These are phyloP conservation scores for Cervus canadensis DNA, from an alignment of 2,113 vertebrate genomes.

Conservation along the genomic window DNA sequence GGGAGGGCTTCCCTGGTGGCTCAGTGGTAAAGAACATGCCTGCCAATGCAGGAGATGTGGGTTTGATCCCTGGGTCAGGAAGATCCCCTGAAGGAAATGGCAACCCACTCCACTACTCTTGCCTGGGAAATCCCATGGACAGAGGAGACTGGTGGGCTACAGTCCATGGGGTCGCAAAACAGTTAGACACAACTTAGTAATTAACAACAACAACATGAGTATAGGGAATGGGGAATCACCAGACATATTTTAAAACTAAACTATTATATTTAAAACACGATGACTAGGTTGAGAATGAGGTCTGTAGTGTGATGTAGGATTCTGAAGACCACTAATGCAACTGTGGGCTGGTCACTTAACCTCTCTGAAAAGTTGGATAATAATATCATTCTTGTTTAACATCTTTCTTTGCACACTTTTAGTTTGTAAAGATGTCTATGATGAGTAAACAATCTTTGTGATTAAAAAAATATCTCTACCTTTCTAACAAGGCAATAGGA, in stretches of 20 bases:
- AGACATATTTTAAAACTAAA: constrained; percentile 35
- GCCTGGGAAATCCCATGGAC: neutral
- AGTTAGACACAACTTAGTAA: neutral
- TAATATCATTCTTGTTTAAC: neutral
- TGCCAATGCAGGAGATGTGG: neutral
- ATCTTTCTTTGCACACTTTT: neutral
- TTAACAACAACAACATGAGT: neutral
- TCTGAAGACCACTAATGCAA: constrained; percentile 22
- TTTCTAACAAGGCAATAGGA: neutral
- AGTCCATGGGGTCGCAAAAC: neutral
- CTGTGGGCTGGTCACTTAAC: neutral
- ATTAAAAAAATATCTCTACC: neutral
- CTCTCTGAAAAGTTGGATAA: neutral
- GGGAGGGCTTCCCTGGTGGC: neutral
- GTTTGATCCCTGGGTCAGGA: neutral
- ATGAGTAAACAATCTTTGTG: neutral
- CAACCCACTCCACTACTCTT: neutral
- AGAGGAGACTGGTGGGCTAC: neutral
- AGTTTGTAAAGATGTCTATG: neutral
- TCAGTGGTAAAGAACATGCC: neutral
- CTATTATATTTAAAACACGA: constrained; percentile 30
- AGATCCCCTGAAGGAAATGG: neutral
- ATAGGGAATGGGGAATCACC: constrained; percentile 4
- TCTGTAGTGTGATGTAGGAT: neutral
- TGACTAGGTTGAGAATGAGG: constrained; percentile 7